Evolutionary conservation across 2,797 vertebrate genomes (phyloP).

Genomic region (Lepilemur ruficaudatus): DNA sequence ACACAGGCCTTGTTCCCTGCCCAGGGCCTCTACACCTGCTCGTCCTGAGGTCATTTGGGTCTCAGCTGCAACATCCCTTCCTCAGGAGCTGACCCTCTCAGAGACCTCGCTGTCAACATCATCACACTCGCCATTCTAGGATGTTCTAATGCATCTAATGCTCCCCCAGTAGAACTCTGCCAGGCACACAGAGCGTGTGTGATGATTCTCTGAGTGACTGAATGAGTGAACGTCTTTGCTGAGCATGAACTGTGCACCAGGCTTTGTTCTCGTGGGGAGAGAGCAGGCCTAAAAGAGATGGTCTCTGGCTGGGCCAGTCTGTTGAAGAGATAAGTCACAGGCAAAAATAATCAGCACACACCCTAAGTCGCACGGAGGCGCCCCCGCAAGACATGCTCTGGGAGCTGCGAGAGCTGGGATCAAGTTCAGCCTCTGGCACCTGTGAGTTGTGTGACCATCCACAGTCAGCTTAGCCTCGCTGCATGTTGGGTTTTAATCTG

Average conservation of each 20-base stretch:
- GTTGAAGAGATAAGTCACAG: neutral
- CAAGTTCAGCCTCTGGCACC: neutral
- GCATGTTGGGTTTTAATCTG: neutral
- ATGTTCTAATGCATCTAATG: neutral
- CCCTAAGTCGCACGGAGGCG: rapidly evolving
- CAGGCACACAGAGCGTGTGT: rapidly evolving
- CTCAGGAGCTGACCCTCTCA: neutral
- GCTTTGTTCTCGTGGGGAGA: neutral
- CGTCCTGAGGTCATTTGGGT: neutral
- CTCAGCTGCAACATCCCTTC: neutral
- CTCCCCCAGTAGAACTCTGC: neutral
- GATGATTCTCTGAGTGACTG: neutral
- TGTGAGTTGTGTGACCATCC: neutral
- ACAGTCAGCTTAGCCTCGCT: neutral
- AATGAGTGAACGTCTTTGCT: neutral
- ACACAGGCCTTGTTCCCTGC: neutral
- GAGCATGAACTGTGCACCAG: neutral
- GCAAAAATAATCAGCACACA: neutral
- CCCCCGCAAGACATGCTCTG: rapidly evolving
- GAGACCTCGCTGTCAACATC: neutral
- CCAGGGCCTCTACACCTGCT: neutral
- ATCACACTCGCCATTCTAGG: too few relatives aligned
- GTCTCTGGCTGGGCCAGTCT: neutral
- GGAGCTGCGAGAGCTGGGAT: neutral
- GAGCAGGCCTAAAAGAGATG: neutral